A percentile compares a stretch with the other conserved stretches of the same genome.
phyloP scores from a whole-genome alignment of 1,140 invertebrate species.

The Ectropis grisescens region DNA sequence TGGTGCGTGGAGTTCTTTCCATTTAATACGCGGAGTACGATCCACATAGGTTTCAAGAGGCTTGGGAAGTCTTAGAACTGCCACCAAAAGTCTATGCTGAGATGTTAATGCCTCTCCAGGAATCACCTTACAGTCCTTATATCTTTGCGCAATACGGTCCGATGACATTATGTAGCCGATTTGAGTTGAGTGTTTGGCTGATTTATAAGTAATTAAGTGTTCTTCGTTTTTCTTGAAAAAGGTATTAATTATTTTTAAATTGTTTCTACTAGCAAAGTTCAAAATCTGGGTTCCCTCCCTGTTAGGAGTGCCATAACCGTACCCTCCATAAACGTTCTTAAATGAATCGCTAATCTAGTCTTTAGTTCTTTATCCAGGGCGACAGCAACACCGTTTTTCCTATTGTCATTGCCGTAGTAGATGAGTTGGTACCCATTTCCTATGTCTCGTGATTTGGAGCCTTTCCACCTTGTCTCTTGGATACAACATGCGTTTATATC shows the following conservation, averaged over 20 bases:
- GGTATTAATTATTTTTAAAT: constrained; percentile 9
- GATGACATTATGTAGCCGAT: constrained; percentile 8
- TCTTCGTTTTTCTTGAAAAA: constrained; percentile 8
- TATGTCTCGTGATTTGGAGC: constrained; percentile 14
- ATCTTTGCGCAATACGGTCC: too few species aligned
- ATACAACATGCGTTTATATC: constrained; percentile 11
- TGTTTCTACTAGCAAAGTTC: background rate
- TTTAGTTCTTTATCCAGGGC: constrained; percentile 10
- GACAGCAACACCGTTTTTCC: constrained; percentile 2
- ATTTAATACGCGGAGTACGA: constrained; percentile 5
- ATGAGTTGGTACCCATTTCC: constrained; percentile 7
- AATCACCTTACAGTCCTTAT: constrained; percentile 15
- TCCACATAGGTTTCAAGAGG: constrained; percentile 1
- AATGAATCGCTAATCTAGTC: too few species aligned
- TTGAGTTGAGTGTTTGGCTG: constrained; percentile 1
- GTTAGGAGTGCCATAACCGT: constrained; percentile 6
- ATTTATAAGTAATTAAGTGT: constrained; percentile 16
- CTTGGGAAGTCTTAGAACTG: constrained; percentile 1
- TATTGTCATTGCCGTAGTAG: background rate
- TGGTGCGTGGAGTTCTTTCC: constrained; percentile 3
- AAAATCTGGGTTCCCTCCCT: constrained; percentile 5
- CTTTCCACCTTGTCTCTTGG: constrained; percentile 18
- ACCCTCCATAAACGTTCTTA: too few species aligned
- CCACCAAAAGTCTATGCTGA: constrained; percentile 7
- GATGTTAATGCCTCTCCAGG: constrained; percentile 1